Conservation (phyloP, 2,888 invertebrate species). For the Drosophila siamana region DNA sequence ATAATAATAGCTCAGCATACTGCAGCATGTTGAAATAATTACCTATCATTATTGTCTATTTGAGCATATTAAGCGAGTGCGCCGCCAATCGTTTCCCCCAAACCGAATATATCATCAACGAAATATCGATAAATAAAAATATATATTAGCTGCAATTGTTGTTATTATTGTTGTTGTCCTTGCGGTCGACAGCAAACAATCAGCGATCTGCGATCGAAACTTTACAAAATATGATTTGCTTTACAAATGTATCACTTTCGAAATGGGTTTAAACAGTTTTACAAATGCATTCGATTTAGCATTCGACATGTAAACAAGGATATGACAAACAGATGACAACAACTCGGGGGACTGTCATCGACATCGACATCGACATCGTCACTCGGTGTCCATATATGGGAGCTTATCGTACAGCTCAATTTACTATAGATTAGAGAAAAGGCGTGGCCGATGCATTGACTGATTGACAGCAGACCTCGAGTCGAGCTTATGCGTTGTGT, state of each 20-base stretch:
- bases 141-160: conserved; percentile 2
- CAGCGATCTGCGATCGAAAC: conserved; percentile 12
- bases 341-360: conserved; percentile 61
- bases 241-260: conserved; percentile 69
- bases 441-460: conserved; percentile 47
- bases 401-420: conserved; percentile 61
- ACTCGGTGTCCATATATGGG: conserved; percentile 24
- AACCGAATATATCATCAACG: conserved; percentile 11
- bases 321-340: conserved; percentile 53
- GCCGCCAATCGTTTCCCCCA: conserved; percentile 26
- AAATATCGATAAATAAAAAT: conserved; percentile 19
- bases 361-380: conserved; percentile 27
- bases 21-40: conserved; percentile 58
- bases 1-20: conserved; percentile 6
- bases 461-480: conserved; percentile 58
- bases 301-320: conserved; percentile 64
- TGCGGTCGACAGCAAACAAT: conserved; percentile 36
- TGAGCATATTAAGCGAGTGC: conserved; percentile 43
- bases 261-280: conserved; percentile 53
- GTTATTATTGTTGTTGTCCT: conserved; percentile 62
- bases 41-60: conserved; percentile 67
- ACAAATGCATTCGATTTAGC: conserved; percentile 35
- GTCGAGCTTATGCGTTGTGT: background rate
- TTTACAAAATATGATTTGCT: conserved; percentile 57
- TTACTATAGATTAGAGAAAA: conserved; percentile 32